phyloP scores from a whole-genome alignment of 2,888 invertebrate genomes.

The Synergus umbraculus region DNA sequence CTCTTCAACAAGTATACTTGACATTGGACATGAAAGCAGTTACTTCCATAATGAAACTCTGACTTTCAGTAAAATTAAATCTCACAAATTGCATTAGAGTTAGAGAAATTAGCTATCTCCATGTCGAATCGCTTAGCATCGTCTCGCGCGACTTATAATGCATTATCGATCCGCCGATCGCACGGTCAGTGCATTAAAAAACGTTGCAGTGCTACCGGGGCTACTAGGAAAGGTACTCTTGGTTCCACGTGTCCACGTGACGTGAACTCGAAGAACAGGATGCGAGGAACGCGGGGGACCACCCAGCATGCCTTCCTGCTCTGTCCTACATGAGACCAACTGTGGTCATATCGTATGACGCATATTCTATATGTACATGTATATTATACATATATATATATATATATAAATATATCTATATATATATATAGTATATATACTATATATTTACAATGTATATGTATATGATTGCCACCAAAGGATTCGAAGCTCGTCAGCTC shows the following conservation, averaged over 20 bases:
- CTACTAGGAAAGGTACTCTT: slow-evolving; percentile 21
- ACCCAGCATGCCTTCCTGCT: slow-evolving; percentile 52
- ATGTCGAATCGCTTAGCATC: not conserved
- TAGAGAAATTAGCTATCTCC: not conserved
- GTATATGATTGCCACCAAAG: slow-evolving; percentile 12
- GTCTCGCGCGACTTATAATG: not conserved
- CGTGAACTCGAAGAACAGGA: slow-evolving; percentile 46
- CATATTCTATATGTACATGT: not conserved
- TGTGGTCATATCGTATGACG: slow-evolving; percentile 45
- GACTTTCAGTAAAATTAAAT: not conserved
- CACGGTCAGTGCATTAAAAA: not conserved
- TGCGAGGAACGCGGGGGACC: slow-evolving; percentile 47
- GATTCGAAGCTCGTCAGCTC: slow-evolving; percentile 44
- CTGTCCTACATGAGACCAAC: slow-evolving; percentile 45
- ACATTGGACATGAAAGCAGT: not conserved
- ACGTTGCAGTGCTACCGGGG: not conserved
- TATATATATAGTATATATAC: not conserved
- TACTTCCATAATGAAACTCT: not conserved
- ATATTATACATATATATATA: not conserved
- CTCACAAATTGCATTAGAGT: not conserved
- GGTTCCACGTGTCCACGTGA: slow-evolving; percentile 36
- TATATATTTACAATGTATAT: not conserved
- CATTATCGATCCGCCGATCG: not conserved
- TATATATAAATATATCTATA: too few relatives aligned
- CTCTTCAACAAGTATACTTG: not conserved